Conservation (phyloP, 1,140 invertebrate genomes). For the Cydia fagiglandana region DNA sequence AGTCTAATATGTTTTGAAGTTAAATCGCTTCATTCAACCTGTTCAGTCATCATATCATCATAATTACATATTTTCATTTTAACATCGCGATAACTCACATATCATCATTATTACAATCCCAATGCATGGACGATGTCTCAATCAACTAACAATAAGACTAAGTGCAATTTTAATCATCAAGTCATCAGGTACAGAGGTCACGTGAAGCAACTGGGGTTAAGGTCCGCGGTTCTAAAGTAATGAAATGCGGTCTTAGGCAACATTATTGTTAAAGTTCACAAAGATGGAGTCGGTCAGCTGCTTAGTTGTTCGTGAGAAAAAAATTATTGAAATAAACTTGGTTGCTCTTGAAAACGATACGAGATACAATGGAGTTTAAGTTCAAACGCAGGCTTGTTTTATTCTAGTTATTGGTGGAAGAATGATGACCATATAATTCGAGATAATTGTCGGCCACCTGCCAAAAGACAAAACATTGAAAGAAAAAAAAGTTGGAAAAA, state of each 20-base stretch:
- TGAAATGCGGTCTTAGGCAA: neutral
- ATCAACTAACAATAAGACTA: conserved; percentile 13
- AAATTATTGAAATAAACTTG: neutral
- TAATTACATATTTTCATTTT: neutral
- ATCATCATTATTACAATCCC: conserved; percentile 14
- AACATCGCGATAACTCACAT: neutral
- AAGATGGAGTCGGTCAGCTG: neutral
- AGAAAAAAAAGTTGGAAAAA: no score
- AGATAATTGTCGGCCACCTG: no score
- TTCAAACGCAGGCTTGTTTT: no score
- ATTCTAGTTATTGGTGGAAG: no score
- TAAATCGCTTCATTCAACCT: neutral
- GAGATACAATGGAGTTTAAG: no score
- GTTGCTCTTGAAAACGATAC: neutral
- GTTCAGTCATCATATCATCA: neutral
- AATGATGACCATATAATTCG: no score
- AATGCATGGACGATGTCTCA: conserved; percentile 23
- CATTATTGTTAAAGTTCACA: conserved; percentile 10
- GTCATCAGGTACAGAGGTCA: conserved; percentile 24
- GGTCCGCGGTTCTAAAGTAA: conserved; percentile 1
- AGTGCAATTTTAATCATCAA: conserved; percentile 28
- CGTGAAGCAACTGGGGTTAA: conserved; percentile 19
- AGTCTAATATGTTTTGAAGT: neutral
- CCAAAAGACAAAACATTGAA: no score
- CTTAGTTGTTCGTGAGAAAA: neutral